Evolutionary conservation across 2,113 vertebrate species (phyloP), one percentile per base, ranked within the genome.

Genomic region (Anhinga rufa): DNA sequence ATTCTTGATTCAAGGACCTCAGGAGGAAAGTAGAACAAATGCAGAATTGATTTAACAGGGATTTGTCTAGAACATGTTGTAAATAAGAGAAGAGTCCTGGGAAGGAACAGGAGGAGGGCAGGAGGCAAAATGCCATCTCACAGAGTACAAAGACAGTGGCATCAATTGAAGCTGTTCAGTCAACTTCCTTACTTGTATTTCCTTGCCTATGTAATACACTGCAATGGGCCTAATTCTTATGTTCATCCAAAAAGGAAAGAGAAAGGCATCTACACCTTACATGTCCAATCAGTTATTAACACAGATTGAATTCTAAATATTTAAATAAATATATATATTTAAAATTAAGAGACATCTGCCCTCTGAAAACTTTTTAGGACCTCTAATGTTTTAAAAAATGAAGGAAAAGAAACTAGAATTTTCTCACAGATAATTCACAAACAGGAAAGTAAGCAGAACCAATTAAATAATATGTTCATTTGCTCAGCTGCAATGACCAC

Each of bases 271-370:
- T 38, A 17, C 11, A 24, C 9, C 6, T 57, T 31, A 40, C 16
- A 9, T 34, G 19, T 34, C 31, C 28, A 28, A 55, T 57, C 12
- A 68, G 22, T 62, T 60, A 51, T 64, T 44, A 79, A 49, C n/a
- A 60, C 6, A 36, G 8, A 4, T 34, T 49, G 34, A 86, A 72
- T 44, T 65, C 6, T 55, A 55, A 68, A 86, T 69, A 78, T 18
- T 54, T 78, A 76, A 69, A 60, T 42, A 51, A 52, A 31, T 1
- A 36, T 5, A 8, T n/a, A 9, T 29, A n/a, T 78, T 88, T 57
- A 2, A 42, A 76, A 51, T 52, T 52, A 69, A 85, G 25, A 60
- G 11, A 40, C 7, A 26, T 18, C 5, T 0, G 0, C 13, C 19
- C 8, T 49, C 38, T 38, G 25, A 70, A 62, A 75, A 61, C 3